Percentiles rank a stretch among this genome's conserved stretches.
Evolutionary conservation across 1,140 invertebrate genomes (phyloP).

Genomic region (Trichoplusia ni): DNA sequence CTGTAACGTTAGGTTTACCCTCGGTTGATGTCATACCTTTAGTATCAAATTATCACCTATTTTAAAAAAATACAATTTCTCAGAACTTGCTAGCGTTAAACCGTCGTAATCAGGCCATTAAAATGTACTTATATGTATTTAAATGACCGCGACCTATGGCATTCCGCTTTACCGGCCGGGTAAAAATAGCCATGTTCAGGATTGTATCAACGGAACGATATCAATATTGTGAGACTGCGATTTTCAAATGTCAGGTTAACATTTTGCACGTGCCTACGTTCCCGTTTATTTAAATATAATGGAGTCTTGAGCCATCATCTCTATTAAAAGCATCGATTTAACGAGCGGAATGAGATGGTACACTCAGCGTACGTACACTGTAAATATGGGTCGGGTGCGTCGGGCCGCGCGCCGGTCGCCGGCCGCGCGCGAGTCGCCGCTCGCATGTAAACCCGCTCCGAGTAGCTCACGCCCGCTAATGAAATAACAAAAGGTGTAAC

Average conservation of each 20-base stretch:
- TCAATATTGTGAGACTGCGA: neutral
- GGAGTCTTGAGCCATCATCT: conserved; percentile 64
- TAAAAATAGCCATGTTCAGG: conserved; percentile 29
- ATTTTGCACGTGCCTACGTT: conserved; percentile 35
- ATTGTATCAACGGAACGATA: conserved; percentile 22
- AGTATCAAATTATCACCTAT: neutral
- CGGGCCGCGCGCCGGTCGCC: conserved; percentile 10
- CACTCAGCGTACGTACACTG: conserved; percentile 45
- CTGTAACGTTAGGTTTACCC: conserved; percentile 1
- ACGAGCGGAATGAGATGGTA: conserved; percentile 67
- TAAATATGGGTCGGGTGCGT: conserved; percentile 64
- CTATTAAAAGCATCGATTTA: conserved; percentile 75
- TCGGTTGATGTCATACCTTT: conserved; percentile 21
- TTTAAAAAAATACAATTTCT: neutral
- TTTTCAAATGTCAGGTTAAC: conserved; percentile 37
- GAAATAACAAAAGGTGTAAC: conserved; percentile 41
- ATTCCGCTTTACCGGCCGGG: conserved; percentile 10
- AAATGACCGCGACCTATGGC: conserved; percentile 27
- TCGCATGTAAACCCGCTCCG: conserved; percentile 40
- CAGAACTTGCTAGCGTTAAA: neutral
- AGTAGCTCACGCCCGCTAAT: conserved; percentile 35
- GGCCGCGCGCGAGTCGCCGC: conserved; percentile 15
- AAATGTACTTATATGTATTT: neutral
- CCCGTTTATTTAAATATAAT: conserved; percentile 46
- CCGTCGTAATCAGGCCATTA: neutral